Percentiles rank a stretch among this genome's conserved stretches.
phyloP scores from a whole-genome alignment of 1,140 invertebrate species.

The Vanessa tameamea region DNA sequence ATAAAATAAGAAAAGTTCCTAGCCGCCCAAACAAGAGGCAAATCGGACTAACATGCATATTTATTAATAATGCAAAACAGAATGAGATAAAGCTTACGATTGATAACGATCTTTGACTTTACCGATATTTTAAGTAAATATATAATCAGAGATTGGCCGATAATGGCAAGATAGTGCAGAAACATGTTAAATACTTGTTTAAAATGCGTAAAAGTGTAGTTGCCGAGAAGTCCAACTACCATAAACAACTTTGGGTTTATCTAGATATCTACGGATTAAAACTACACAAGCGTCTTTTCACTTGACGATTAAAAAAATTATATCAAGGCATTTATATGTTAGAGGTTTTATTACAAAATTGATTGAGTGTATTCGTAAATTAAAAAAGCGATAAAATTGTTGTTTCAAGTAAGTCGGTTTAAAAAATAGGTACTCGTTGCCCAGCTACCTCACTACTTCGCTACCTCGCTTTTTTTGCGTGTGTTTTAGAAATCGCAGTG shows the following conservation, averaged over 20 bases:
- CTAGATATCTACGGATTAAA: slow-evolving; percentile 12
- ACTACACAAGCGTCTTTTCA: neutral
- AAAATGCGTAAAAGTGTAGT: slow-evolving; percentile 40
- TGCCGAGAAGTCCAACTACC: slow-evolving; percentile 13
- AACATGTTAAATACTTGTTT: slow-evolving; percentile 51
- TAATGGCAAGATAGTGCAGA: slow-evolving; percentile 37
- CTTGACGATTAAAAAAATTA: neutral
- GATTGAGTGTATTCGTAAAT: neutral
- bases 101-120: slow-evolving; percentile 31
- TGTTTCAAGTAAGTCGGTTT: too few species aligned
- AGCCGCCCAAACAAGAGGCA: neutral
- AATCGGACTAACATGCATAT: slow-evolving; percentile 1
- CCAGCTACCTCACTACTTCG: too few species aligned
- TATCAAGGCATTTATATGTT: neutral
- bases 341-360: neutral
- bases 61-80: slow-evolving; percentile 13
- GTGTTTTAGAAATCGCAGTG: too few species aligned
- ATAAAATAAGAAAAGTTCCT: neutral
- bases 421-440: too few species aligned
- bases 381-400: too few species aligned
- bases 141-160: slow-evolving; percentile 36
- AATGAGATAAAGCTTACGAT: slow-evolving; percentile 23
- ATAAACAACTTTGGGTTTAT: slow-evolving; percentile 16
- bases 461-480: too few species aligned
- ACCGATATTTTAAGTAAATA: slow-evolving; percentile 39